Base-by-base conservation (phyloP, 2,113 vertebrate genomes). In the Donacobius atricapilla region DNA sequence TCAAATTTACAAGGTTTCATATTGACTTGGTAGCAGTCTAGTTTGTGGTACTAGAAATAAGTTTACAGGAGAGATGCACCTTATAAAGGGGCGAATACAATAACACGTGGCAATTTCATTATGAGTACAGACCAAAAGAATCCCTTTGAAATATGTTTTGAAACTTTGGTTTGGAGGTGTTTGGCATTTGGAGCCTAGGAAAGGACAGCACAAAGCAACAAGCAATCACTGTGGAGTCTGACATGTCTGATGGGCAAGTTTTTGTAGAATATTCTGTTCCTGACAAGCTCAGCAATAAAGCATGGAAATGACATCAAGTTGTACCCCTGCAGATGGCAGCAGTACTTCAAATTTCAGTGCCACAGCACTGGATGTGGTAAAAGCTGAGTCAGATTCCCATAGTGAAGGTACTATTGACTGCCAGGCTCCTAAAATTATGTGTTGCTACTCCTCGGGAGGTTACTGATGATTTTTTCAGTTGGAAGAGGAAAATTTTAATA, bases 261-360 rank as follows among this genome's bases (percentile, higher is more conserved):
- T 53, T 53, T 51, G 37, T 15, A 27, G 5, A 85, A 42, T 56
- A 73, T n/a, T 82, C 53, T 77, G 16, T 56, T 94, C 79, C 64
- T 79, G n/a, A 87, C 39, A 86, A 92, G 39, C 24, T 84, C 47
- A 58, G 42, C 57, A 91, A 45, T 76, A 68, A 92, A 33, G 27
- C 17, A 75, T 42, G 65, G 92, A 90, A 69, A 83, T 71, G 13
- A 76, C 54, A 94, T 57, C 75, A 70, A 85, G 33, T 82, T 30
- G 35, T 96, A 56, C 44, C 97, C 98, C 98, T 98, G 98, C 93
- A 98, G 98, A 96, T 97, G 98, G 98, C 98, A 98, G 98, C 95
- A 98, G 92, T 88, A 98, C 97, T 97, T 98, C 97, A 98, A 91
- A 91, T 97, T 98, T 98, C 96, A 72, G 47, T 91, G 90, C 60